Conservation (phyloP, 2,888 invertebrate species). For the Rosalia funebris region DNA sequence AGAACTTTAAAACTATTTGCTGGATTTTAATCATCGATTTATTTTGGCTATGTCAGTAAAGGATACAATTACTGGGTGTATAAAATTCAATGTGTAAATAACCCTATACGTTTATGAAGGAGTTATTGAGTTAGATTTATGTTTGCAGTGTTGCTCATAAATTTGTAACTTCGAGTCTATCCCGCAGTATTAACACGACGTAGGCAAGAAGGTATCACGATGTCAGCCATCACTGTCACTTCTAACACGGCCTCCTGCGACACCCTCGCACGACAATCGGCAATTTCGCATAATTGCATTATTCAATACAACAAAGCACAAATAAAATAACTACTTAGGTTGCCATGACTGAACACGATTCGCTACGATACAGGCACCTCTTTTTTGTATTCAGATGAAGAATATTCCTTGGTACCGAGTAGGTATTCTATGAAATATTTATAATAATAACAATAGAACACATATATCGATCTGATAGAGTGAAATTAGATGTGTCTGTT, state of each 20-base stretch:
- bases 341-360: slow-evolving; percentile 17
- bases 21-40: too few relatives aligned
- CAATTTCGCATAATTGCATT: slow-evolving; percentile 43
- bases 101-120: too few relatives aligned
- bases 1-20: too few relatives aligned
- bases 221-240: slow-evolving; percentile 14
- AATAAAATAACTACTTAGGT: slow-evolving; percentile 26
- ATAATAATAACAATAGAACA: slow-evolving; percentile 10
- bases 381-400: slow-evolving; percentile 8
- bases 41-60: too few relatives aligned
- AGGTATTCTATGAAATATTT: slow-evolving; percentile 1
- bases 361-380: slow-evolving; percentile 7
- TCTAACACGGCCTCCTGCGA: slow-evolving; percentile 29
- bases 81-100: too few relatives aligned
- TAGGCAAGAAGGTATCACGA: slow-evolving; percentile 15
- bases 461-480: slow-evolving; percentile 1
- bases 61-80: too few relatives aligned
- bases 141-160: neutral
- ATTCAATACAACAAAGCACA: slow-evolving; percentile 34
- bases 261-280: slow-evolving; percentile 41
- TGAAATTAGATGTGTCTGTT: neutral
- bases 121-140: too few relatives aligned
- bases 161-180: neutral
- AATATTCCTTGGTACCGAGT: neutral
- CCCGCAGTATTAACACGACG: neutral